Base-by-base conservation (phyloP, 2,888 invertebrate species). In the Eulithis prunata region DNA sequence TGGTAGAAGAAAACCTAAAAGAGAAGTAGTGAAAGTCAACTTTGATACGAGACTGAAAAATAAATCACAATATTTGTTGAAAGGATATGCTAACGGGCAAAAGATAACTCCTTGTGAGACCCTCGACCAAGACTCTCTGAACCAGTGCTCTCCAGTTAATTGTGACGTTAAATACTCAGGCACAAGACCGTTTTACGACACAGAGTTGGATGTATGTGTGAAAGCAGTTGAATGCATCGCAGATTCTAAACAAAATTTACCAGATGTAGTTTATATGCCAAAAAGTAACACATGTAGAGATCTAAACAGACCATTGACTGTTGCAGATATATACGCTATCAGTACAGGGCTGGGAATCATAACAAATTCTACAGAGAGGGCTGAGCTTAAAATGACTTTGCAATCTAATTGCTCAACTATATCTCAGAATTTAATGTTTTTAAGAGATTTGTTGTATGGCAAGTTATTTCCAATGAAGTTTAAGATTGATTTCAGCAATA, bases 101-200 rank as follows among this genome's bases (percentile, higher is more conserved):
- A 82, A 77, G 66, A 57, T 12, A 4, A 70, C 51, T 4, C 52
- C 58, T n/a, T 91, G 91, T 69, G 75, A 76, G 10, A 75, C 76
- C 7, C 45, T 83, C 46, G 91, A 91, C 61, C 78, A 84, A 57
- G 83, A 91, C 67, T 75, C 86, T 2, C 71, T 89, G 8, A 78
- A 81, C 46, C 60, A 80, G 11, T 91, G 91, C 64, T 68, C 62
- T 47, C 85, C 89, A 5, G 82, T 86, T 0, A 74, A 86, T 43
- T 91, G 91, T 74, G 84, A 86, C 67, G 56, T 80, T 0, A 91
- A 90, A 75, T 91, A 91, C 71, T 73, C 75, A 13, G 90, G 87
- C 4, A 70, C 74, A 13, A 84, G 76, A 60, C 76, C 87, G 3
- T 83, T 80, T 71, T 91, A 78, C 56, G 79, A 88, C 62, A 46